phyloP scores from a whole-genome alignment of 2,888 invertebrate species.

The Hemaris fuciformis region DNA sequence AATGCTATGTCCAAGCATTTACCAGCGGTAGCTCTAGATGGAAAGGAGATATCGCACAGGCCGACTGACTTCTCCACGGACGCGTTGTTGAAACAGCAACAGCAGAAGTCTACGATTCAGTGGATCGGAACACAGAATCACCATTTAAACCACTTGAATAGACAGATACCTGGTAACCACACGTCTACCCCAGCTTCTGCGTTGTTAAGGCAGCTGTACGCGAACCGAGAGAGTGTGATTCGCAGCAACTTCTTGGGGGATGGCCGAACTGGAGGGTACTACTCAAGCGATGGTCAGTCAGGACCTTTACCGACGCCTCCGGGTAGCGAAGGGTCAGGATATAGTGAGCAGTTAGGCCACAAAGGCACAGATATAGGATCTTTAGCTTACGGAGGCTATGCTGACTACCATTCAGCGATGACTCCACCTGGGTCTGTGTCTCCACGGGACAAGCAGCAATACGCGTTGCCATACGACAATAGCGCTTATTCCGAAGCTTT shows the following conservation, averaged over 20 bases:
- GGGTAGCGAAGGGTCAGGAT: slow-evolving; percentile 90
- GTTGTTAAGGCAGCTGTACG: slow-evolving; percentile 93
- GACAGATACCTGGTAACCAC: slow-evolving; percentile 81
- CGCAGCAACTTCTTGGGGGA: slow-evolving; percentile 88
- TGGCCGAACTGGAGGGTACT: slow-evolving; percentile 72
- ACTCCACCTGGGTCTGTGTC: slow-evolving; percentile 98
- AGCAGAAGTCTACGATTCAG: slow-evolving; percentile 91
- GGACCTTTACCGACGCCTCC: slow-evolving; percentile 94
- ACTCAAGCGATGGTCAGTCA: slow-evolving; percentile 83
- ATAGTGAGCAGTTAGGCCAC: slow-evolving; percentile 83
- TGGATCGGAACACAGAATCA: slow-evolving; percentile 94
- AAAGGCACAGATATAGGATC: slow-evolving; percentile 83
- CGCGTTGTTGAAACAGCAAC: slow-evolving; percentile 89
- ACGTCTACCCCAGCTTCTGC: slow-evolving; percentile 92
- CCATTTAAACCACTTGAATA: slow-evolving; percentile 82
- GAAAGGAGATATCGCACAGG: slow-evolving; percentile 82
- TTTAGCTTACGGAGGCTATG: slow-evolving; percentile 81
- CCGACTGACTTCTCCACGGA: slow-evolving; percentile 95
- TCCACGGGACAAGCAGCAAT: slow-evolving; percentile 91
- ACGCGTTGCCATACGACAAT: slow-evolving; percentile 75
- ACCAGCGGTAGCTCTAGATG: slow-evolving; percentile 80
- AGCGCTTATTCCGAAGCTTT: slow-evolving; percentile 85
- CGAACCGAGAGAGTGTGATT: slow-evolving; percentile 96
- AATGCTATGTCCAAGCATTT: slow-evolving; percentile 98
- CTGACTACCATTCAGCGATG: slow-evolving; percentile 96